Conservation (phyloP, 53 echinoderm and acorn worm genomes). For the Paracentrotus lividus region DNA sequence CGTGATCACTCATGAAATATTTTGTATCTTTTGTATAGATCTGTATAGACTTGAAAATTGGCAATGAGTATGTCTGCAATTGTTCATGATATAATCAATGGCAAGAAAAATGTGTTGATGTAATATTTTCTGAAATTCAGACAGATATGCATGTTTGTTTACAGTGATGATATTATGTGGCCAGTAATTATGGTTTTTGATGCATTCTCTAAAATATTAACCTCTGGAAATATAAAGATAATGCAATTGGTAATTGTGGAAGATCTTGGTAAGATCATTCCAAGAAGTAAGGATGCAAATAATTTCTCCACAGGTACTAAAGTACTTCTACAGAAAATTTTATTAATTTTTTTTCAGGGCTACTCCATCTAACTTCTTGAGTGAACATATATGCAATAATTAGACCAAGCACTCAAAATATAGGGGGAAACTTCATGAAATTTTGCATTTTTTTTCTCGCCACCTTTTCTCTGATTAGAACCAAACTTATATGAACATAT, state of each 20-base stretch:
- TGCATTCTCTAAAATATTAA: background rate
- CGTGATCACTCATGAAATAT: background rate
- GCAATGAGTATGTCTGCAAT: constrained; percentile 12
- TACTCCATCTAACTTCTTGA: background rate
- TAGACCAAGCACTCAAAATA: background rate
- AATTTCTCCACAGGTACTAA: too few species aligned
- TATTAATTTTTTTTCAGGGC: too few species aligned
- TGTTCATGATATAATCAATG: background rate
- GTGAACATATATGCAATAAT: background rate
- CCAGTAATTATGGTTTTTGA: background rate
- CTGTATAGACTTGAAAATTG: background rate
- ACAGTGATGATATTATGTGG: background rate
- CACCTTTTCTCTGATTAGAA: background rate
- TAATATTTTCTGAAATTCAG: background rate
- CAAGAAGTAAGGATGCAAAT: too few species aligned
- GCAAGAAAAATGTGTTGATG: background rate
- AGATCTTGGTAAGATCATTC: too few species aligned
- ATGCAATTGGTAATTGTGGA: too few species aligned
- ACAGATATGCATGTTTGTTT: background rate
- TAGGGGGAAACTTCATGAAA: background rate
- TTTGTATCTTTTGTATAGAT: background rate
- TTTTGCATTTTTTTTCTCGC: background rate
- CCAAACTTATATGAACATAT: background rate
- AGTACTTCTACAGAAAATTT: too few species aligned
- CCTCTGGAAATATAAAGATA: background rate